phyloP scores from a whole-genome alignment of 2,113 vertebrate genomes.

The Eublepharis macularius region DNA sequence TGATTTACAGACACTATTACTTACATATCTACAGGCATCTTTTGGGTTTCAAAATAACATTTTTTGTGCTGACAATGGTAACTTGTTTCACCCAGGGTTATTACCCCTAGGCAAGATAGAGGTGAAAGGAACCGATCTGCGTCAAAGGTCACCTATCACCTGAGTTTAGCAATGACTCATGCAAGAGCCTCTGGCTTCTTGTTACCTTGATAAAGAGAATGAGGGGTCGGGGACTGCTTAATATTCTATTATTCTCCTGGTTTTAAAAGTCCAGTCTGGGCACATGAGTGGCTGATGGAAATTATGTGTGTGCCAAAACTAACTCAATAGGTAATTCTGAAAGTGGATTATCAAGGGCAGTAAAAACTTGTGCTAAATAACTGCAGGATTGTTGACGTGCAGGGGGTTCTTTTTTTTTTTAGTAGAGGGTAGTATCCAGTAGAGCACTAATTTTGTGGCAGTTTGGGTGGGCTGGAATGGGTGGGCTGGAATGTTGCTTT shows the following conservation, averaged over 20 bases:
- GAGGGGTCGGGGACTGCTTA: not conserved
- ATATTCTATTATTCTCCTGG: not conserved
- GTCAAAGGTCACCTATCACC: not conserved
- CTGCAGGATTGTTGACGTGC: not conserved
- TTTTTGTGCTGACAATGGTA: not conserved
- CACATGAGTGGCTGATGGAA: not conserved
- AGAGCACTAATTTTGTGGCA: not conserved
- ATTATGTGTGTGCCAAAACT: not conserved
- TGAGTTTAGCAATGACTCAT: constrained; percentile 6
- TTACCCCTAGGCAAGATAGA: not conserved
- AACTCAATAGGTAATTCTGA: not conserved
- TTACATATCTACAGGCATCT: not conserved
- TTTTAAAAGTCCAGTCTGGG: not conserved
- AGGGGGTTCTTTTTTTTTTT: not conserved
- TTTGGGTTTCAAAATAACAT: not conserved
- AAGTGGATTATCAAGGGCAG: not conserved
- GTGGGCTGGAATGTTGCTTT: not conserved
- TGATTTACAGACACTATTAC: not conserved
- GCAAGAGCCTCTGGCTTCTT: not conserved
- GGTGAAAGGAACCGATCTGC: not conserved
- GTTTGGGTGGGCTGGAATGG: not conserved
- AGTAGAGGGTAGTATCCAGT: not conserved
- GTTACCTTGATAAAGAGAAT: not conserved
- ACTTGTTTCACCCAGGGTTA: not conserved
- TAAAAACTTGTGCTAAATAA: not conserved